These are phyloP conservation scores for Poeciliopsis paucimaculata DNA, from an alignment of 2,797 vertebrate genomes.

Conservation along the genomic window DNA sequence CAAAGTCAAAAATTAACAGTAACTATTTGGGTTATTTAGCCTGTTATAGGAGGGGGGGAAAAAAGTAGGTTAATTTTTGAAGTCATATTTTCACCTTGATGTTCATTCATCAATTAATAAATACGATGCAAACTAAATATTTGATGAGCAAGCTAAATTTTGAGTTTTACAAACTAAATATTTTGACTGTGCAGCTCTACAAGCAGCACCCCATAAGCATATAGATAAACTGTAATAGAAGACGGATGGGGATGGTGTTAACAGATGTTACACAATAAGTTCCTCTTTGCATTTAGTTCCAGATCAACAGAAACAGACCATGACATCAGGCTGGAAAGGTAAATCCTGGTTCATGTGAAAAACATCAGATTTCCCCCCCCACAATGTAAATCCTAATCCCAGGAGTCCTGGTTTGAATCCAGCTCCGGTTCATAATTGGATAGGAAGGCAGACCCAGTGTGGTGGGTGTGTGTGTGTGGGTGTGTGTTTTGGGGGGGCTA, in stretches of 20 bases:
- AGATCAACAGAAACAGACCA: constrained; percentile 2
- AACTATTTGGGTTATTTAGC: too few relatives aligned
- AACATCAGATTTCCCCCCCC: constrained; percentile 7
- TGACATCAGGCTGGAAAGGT: neutral
- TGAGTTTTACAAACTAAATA: too few relatives aligned
- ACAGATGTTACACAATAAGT: neutral
- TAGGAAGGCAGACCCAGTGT: constrained; percentile 19
- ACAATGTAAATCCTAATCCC: neutral
- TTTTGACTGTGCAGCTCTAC: too few relatives aligned
- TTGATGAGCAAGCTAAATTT: too few relatives aligned
- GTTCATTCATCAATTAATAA: too few relatives aligned
- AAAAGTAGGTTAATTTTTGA: too few relatives aligned
- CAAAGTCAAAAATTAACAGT: too few relatives aligned
- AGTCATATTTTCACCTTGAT: too few relatives aligned
- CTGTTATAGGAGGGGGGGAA: too few relatives aligned
- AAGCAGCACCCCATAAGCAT: neutral
- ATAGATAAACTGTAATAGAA: neutral
- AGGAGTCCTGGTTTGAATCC: constrained; percentile 15
- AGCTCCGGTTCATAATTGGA: constrained; percentile 45
- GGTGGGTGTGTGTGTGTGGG: neutral
- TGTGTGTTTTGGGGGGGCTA: too few relatives aligned
- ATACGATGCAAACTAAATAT: too few relatives aligned
- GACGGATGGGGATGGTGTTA: neutral
- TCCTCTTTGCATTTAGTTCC: neutral
- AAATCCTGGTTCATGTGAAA: neutral